Conservation (phyloP, 2,888 invertebrate species). For the Eretmocerus hayati region DNA sequence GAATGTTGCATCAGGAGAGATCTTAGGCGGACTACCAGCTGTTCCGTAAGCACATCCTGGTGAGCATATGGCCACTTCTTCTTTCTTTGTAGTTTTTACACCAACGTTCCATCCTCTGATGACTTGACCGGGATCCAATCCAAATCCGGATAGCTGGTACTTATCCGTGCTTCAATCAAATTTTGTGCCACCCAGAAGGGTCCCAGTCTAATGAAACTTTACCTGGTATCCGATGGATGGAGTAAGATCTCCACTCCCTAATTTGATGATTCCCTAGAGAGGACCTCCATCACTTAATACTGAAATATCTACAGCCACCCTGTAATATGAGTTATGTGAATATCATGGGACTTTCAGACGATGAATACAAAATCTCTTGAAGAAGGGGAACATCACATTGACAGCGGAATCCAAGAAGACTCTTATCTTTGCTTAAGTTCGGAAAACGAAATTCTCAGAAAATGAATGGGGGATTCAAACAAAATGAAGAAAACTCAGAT, state of each 20-base stretch:
- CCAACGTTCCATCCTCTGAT: constrained; percentile 95
- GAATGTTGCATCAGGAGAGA: constrained; percentile 81
- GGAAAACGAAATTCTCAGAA: no score
- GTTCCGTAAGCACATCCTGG: constrained; percentile 88
- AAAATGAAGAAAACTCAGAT: no score
- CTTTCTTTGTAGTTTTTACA: constrained; percentile 87
- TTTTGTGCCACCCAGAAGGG: constrained; percentile 75
- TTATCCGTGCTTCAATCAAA: constrained; percentile 89
- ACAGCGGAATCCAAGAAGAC: no score
- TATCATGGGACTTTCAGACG: no score
- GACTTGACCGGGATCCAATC: constrained; percentile 74
- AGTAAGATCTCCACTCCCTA: constrained; percentile 67
- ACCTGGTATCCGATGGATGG: constrained; percentile 68
- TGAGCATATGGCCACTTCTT: constrained; percentile 77
- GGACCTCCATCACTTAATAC: constrained; percentile 69
- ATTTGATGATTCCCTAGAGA: constrained; percentile 66
- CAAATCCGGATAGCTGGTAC: constrained; percentile 78
- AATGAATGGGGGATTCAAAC: no score
- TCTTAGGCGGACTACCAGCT: constrained; percentile 75
- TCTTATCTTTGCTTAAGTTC: no score
- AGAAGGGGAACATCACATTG: no score
- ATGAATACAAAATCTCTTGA: no score
- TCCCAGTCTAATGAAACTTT: constrained; percentile 84
- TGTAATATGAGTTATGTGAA: no score
- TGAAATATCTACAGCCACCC: constrained; percentile 54